Base-by-base conservation (phyloP, 2,113 vertebrate genomes). In the Chinchilla lanigera region DNA sequence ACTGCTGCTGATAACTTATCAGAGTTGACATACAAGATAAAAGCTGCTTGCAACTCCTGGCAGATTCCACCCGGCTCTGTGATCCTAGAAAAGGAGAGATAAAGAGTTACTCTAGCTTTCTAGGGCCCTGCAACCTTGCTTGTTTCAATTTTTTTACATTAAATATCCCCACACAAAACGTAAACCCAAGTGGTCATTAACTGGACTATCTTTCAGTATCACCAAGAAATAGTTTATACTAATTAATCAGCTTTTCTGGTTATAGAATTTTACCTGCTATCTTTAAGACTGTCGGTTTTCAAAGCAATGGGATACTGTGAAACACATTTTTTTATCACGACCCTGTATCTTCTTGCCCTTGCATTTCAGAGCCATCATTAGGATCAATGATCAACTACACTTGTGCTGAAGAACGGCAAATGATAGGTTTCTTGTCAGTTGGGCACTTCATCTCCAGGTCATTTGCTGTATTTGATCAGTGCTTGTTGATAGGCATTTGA, bases 381-480 rank as follows among this genome's bases (percentile, higher is more conserved):
- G 69, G 63, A 75, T 81, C 94, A 54, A 3, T 95, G 85, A 77
- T 61, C 20, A 35, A 81, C 67, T n/a, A 0, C 38, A 11, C 65
- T 89, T 81, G 19, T 69, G 38, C 24, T 56, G 38, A 96, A 90
- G 67, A 92, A 71, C 86, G 78, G 58, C 80, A 83, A 78, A 1
- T 75, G 61, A 71, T 92, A 47, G 95, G 84, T 90, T 95, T 97
- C 90, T 97, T 94, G 93, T 94, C 94, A 93, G 0, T 95, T 61
- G 73, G 73, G 69, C 73, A 44, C 82, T 98, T 97, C 75, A 83
- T 96, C 71, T 91, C 56, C 10, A 77, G 80, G 63, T 71, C 87
- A 38, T 95, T 92, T 83, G 35, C 91, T 94, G 11, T 89, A 33
- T 93, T 96, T 82, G 89, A 87, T 86, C 93, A 88, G 85, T 7